Evolutionary conservation across 1,140 invertebrate species (phyloP).

Genomic region (Venturia canescens): DNA sequence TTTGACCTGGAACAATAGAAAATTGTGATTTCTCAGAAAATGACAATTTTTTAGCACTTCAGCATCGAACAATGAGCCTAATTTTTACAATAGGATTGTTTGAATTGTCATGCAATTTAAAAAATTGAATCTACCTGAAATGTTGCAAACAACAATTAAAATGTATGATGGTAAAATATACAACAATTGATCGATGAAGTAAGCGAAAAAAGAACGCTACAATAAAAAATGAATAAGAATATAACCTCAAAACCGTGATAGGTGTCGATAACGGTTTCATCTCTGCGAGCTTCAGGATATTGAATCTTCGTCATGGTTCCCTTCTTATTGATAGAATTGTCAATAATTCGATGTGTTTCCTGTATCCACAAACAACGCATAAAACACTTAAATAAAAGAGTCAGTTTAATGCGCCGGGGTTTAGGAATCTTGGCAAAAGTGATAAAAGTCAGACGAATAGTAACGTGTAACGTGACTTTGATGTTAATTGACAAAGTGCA

Average conservation of each 20-base stretch:
- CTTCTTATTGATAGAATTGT: background rate
- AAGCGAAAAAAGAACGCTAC: background rate
- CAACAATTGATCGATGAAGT: constrained; percentile 29
- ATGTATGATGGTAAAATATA: constrained; percentile 29
- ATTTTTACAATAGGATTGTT: too few relatives aligned
- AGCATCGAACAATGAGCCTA: too few relatives aligned
- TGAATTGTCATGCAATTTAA: too few relatives aligned
- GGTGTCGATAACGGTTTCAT: constrained; percentile 87
- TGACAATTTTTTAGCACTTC: too few relatives aligned
- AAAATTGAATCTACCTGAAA: too few relatives aligned
- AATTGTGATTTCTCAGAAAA: constrained; percentile 39
- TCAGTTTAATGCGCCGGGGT: too few relatives aligned
- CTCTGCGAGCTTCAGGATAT: constrained; percentile 88
- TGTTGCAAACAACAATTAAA: too few relatives aligned
- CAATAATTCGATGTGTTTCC: background rate
- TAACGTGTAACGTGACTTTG: too few relatives aligned
- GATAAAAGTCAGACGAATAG: too few relatives aligned
- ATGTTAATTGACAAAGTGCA: too few relatives aligned
- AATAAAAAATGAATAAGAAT: background rate
- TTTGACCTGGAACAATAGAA: constrained; percentile 80
- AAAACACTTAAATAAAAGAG: background rate
- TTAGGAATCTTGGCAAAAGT: too few relatives aligned
- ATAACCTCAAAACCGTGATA: constrained; percentile 90
- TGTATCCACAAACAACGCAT: background rate
- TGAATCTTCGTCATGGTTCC: constrained; percentile 65